These are phyloP conservation scores for Cyclopterus lumpus DNA, from an alignment of 2,797 vertebrate species.

Conservation along the genomic window DNA sequence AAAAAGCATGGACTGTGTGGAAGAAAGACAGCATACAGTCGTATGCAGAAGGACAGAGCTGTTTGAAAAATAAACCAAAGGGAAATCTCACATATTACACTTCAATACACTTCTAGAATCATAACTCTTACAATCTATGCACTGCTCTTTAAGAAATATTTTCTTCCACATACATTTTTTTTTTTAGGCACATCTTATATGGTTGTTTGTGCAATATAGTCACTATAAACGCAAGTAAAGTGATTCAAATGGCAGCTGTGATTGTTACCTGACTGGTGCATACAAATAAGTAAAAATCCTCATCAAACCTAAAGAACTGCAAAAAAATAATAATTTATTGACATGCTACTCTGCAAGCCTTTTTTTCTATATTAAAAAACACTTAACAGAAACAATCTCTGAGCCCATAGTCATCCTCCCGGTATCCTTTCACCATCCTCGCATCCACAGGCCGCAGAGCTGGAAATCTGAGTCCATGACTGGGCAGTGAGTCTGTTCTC, in stretches of 20 bases:
- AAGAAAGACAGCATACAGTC: constrained; percentile 47
- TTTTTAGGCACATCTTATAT: constrained; percentile 75
- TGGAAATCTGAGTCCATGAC: constrained; percentile 66
- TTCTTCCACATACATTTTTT: constrained; percentile 49
- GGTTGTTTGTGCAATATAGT: constrained; percentile 66
- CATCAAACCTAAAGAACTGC: constrained; percentile 37
- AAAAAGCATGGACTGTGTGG: constrained; percentile 32
- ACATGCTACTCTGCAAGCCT: constrained; percentile 41
- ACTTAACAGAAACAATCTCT: constrained; percentile 73
- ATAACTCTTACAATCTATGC: constrained; percentile 44
- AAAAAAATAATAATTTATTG: constrained; percentile 38
- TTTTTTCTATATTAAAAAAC: constrained; percentile 21
- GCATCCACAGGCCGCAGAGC: constrained; percentile 47
- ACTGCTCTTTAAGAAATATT: constrained; percentile 62
- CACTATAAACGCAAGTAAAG: constrained; percentile 52
- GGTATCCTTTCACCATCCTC: constrained; percentile 41
- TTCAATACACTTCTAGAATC: constrained; percentile 30
- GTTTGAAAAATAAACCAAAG: constrained; percentile 32
- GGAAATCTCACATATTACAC: constrained; percentile 50
- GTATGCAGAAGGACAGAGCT: constrained; percentile 32
- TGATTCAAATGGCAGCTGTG: constrained; percentile 40
- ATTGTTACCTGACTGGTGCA: constrained; percentile 28
- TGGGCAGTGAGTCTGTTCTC: constrained; percentile 69
- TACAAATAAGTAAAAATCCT: background rate
- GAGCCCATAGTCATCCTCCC: constrained; percentile 52